Evolutionary conservation across 2,888 invertebrate genomes (phyloP), one percentile per base, ranked within the genome.

Genomic region (Drosophila sordidula): DNA sequence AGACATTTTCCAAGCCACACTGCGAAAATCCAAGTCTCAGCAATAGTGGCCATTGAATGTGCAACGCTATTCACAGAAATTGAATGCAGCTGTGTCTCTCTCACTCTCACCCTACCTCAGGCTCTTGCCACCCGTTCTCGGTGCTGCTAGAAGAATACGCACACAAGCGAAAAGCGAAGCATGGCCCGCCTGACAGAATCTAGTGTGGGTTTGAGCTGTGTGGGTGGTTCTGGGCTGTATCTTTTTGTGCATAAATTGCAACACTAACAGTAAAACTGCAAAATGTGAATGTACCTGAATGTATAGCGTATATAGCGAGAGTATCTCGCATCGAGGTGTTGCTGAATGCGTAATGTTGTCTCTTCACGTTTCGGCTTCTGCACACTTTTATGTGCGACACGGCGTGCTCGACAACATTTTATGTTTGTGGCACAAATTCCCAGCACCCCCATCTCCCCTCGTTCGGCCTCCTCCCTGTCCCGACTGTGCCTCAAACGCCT

Each of bases 211-310:
- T 11, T 55, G 22, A 22, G n/a, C 36, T 22, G 22, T 25, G 16
- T 52, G 41, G 42, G 44, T 9, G 44, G 50, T 32, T 41, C 51
- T 56, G 42, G 54, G 18, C 55, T 61, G 70, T 58, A 55, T 50
- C 58, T 56, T 65, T 61, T 74, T 79, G 72, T 80, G 78, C 66
- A 86, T 87, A 85, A 80, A 87, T 82, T 86, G 86, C 83, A 77
- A 80, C 72, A 73, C 80, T 87, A 79, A 83, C 79, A 67, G 69
- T 68, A 74, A 76, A 72, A 66, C 79, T 65, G 75, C 70, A 69
- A 78, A 84, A 75, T 78, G 78, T 76, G 80, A 82, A 79, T 69
- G 68, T 63, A 69, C 18, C 18, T 58, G 55, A 64, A 39, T 11
- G 22, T 3, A 2, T 26, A 25, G 12, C 8, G 8, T 36, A 6